Base-by-base conservation (phyloP, 2,888 invertebrate species). In the Lasioglossum oenotherae region DNA sequence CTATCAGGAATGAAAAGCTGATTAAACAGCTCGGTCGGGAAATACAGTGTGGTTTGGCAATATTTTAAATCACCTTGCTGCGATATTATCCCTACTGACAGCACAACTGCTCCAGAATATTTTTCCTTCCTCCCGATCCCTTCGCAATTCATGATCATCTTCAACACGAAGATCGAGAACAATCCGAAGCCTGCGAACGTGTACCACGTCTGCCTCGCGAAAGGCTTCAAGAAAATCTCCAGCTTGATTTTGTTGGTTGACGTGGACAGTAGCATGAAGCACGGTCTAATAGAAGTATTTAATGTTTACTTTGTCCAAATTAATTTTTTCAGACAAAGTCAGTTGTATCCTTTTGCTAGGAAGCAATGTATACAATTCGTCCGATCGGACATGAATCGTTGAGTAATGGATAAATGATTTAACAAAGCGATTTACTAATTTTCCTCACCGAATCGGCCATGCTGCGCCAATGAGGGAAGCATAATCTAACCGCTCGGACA, bases 181-280 rank as follows among this genome's bases (percentile, higher is more conserved):
- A 92, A 27, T 8, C 86, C 88, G 16, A 91, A 89, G 16, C 75
- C 31, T 6, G 41, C 82, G n/a, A 78, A 81, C 31, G 80, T 41
- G 41, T 91, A 92, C 93, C 93, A 93, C 8, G 90, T 91, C 0
- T 86, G 80, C 0, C 57, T 74, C 1, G 91, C 84, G 41, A 93
- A 89, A 0, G 93, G 93, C 31, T 92, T 91, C 12, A 93, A 57
- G 74, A 93, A 93, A 73, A 92, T 89, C 57, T 92, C 90, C 49
- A 93, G 79, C 78, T 92, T 92, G 14, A 93, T 91, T 27, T 90
- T 86, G 57, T 85, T 92, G 2, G 91, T 82, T 12, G 91, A 87
- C 6, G 91, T 90, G 8, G 93, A 91, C 12, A 92, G 88, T 71
- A 93, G 87, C 88, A 93, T 89, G 74, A 93, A 93, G 60, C 93